A percentile compares a stretch with the other conserved stretches of the same genome.
Conservation (phyloP, 37 sponge, comb jelly and placozoan species). For the Cladorhizidae sp. region DNA sequence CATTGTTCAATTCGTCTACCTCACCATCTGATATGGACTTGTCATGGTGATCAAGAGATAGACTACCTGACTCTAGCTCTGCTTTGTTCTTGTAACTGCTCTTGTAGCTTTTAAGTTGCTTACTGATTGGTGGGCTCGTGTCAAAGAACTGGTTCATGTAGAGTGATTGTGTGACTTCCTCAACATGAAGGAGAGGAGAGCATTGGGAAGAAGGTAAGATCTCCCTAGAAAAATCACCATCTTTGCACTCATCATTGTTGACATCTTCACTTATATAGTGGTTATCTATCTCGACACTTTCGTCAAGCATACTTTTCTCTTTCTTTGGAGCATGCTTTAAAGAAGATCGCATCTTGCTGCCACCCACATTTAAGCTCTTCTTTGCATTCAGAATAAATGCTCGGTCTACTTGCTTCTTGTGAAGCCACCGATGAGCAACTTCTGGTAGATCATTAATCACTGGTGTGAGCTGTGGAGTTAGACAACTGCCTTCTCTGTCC, state of each 20-base stretch:
- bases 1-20: not conserved
- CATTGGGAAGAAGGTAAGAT: no score
- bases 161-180: no score
- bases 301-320: not conserved
- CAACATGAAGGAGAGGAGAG: no score
- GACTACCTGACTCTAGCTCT: not conserved
- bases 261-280: constrained; percentile 15
- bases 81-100: not conserved
- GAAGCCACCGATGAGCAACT: not conserved
- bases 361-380: not conserved
- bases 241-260: not conserved
- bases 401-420: no score
- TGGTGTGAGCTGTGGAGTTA: no score
- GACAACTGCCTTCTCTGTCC: not conserved
- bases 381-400: not conserved
- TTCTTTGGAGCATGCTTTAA: not conserved
- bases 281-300: not conserved
- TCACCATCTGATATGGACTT: not conserved
- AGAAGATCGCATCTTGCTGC: not conserved
- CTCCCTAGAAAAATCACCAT: no score
- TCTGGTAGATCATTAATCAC: no score
- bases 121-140: not conserved
- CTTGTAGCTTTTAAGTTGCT: not conserved
- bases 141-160: no score
- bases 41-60: not conserved